Percentiles rank a stretch among this genome's conserved stretches.
Conservation (phyloP, 2,797 vertebrate genomes). For the Lateolabrax maculatus region DNA sequence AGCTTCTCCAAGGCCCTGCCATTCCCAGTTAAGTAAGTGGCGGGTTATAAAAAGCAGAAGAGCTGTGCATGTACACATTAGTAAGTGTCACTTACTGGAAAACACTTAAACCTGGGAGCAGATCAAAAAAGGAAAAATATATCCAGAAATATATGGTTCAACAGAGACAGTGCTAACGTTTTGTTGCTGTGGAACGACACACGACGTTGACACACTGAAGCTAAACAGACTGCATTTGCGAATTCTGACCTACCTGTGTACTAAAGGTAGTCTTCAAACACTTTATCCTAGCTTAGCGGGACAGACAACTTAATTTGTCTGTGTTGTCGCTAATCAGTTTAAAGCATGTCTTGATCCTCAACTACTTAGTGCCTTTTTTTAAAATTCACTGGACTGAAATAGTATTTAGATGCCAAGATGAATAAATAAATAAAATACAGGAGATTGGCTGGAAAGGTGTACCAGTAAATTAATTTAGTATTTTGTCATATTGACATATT, state of each 20-base stretch:
- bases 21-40: constrained; percentile 80
- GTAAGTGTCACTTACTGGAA: constrained; percentile 61
- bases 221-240: background rate
- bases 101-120: constrained; percentile 59
- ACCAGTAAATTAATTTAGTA: background rate
- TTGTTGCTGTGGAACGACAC: background rate
- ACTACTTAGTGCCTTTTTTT: background rate
- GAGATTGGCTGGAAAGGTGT: background rate
- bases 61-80: constrained; percentile 60
- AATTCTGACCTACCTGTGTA: constrained; percentile 6
- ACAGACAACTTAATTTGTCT: constrained; percentile 20
- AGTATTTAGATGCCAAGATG: background rate
- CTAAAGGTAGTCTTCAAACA: constrained; percentile 2
- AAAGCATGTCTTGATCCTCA: constrained; percentile 17
- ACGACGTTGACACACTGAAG: background rate
- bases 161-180: background rate
- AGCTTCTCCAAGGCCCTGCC: constrained; percentile 76
- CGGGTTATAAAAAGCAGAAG: constrained; percentile 83
- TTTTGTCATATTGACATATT: background rate
- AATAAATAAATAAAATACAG: background rate
- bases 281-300: constrained; percentile 8
- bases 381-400: background rate
- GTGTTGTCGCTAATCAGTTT: constrained; percentile 21
- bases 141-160: constrained; percentile 8
- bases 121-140: constrained; percentile 34